phyloP scores from a whole-genome alignment of 2,888 invertebrate species.

The Lamellibrachia satsuma region DNA sequence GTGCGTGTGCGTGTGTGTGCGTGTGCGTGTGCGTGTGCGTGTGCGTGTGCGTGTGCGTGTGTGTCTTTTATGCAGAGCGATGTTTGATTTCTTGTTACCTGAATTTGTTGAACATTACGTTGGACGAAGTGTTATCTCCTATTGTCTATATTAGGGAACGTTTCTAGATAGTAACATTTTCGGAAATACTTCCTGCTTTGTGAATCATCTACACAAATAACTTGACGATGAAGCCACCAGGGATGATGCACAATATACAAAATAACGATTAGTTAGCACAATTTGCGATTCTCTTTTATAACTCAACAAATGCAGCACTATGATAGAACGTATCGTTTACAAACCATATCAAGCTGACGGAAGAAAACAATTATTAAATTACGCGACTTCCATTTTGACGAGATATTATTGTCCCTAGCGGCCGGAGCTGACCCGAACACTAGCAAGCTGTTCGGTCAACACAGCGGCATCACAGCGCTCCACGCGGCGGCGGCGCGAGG shows the following conservation, averaged over 20 bases:
- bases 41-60: no score
- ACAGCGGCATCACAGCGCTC: conserved; percentile 40
- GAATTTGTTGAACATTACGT: background rate
- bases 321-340: no score
- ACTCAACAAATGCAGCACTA: no score
- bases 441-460: conserved; percentile 38
- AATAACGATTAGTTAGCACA: no score
- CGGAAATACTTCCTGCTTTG: background rate
- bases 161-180: background rate
- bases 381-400: background rate
- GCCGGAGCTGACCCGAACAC: conserved; percentile 40
- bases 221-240: no score
- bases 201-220: no score
- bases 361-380: no score
- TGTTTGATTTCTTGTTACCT: background rate
- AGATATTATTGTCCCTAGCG: background rate
- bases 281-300: no score
- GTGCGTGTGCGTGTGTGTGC: no score
- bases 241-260: no score
- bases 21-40: no score
- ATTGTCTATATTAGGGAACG: background rate
- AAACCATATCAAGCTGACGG: no score
- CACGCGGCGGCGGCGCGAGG: conserved; percentile 43
- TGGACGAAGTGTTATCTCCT: background rate
- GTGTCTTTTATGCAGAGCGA: background rate